These are phyloP conservation scores for Sebastes iracundus DNA, from an alignment of 2,797 vertebrate genomes.

Conservation along the genomic window DNA sequence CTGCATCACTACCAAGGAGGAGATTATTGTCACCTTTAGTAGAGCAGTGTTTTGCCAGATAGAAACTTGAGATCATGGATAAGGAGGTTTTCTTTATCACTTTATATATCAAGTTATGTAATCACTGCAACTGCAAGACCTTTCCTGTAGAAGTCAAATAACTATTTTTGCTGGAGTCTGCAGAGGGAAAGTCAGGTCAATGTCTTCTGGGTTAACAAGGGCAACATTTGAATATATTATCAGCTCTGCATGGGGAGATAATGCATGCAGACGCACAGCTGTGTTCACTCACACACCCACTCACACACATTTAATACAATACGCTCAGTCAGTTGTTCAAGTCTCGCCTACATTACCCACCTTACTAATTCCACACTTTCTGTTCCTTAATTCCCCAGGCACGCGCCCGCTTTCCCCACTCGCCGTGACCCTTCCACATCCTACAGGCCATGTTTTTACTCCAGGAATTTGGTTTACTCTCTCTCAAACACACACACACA, in stretches of 20 bases:
- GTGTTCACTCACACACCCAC: slow-evolving; percentile 34
- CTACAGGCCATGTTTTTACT: slow-evolving; percentile 44
- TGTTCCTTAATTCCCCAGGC: slow-evolving; percentile 13
- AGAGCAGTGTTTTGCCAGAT: neutral
- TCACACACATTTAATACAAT: slow-evolving; percentile 45
- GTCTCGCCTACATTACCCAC: slow-evolving; percentile 21
- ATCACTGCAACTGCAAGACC: neutral
- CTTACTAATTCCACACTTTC: slow-evolving; percentile 22
- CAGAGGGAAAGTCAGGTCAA: slow-evolving; percentile 9
- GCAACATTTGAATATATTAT: slow-evolving; percentile 44
- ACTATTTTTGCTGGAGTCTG: neutral
- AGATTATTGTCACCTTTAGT: neutral
- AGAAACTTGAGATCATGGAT: neutral
- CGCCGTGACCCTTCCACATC: slow-evolving; percentile 26
- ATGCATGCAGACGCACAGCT: slow-evolving; percentile 55
- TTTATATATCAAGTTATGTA: neutral
- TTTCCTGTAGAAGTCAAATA: neutral
- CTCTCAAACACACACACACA: slow-evolving; percentile 2
- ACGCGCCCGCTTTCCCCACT: slow-evolving; percentile 6
- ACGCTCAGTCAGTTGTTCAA: slow-evolving; percentile 32
- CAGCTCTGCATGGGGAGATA: slow-evolving; percentile 44
- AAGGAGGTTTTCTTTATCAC: neutral
- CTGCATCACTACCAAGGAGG: too few relatives aligned
- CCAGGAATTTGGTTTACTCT: slow-evolving; percentile 56
- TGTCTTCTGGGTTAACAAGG: slow-evolving; percentile 15